Conservation (phyloP, 2,888 invertebrate genomes). For the Troilus luridus region DNA sequence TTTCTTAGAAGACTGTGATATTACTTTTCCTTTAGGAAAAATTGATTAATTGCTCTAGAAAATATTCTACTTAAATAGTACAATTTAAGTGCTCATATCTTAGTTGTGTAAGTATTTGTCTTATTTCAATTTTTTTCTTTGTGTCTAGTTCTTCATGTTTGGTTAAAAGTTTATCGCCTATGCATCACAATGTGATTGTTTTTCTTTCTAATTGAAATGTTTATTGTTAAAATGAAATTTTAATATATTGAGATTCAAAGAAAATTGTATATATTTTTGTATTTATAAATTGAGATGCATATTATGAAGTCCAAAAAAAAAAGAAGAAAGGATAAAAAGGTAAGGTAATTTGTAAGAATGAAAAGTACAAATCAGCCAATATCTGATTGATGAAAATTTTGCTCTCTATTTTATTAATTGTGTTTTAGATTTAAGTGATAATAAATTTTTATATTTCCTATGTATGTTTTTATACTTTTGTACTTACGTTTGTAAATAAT, state of each 20-base stretch:
- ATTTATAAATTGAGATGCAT: constrained; percentile 24
- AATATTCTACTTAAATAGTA: constrained; percentile 10
- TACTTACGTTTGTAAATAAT: constrained; percentile 41
- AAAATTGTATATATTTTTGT: constrained; percentile 17
- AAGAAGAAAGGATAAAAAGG: not conserved
- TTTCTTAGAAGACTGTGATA: constrained; percentile 55
- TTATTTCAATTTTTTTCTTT: constrained; percentile 32
- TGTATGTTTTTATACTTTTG: constrained; percentile 58
- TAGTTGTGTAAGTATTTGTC: constrained; percentile 37
- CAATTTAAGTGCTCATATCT: constrained; percentile 12
- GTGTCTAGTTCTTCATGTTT: not conserved
- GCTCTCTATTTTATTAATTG: constrained; percentile 55
- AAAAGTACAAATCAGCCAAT: constrained; percentile 44
- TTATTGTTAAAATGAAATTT: constrained; percentile 42
- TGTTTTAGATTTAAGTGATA: constrained; percentile 50
- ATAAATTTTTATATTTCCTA: constrained; percentile 48
- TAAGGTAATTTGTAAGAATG: not conserved
- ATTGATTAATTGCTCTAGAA: constrained; percentile 12
- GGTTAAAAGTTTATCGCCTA: not conserved
- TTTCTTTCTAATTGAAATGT: constrained; percentile 7
- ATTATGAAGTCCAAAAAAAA: not conserved
- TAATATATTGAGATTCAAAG: constrained; percentile 48
- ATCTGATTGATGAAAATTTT: constrained; percentile 34
- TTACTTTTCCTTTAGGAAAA: not conserved
- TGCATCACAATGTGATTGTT: constrained; percentile 18